These are phyloP conservation scores for Notolepis coatsorum DNA, from an alignment of 2,797 vertebrate species.

Conservation along the genomic window DNA sequence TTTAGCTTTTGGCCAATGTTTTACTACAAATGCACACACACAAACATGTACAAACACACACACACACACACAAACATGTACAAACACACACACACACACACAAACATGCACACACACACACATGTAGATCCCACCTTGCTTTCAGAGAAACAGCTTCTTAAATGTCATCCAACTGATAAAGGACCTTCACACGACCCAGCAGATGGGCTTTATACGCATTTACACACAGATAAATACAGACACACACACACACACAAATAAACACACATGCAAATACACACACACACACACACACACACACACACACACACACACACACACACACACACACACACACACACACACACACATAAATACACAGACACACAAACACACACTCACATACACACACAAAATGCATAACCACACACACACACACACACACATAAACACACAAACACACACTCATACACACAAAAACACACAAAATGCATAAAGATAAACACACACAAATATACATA, in stretches of 20 bases:
- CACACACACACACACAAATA: not conserved
- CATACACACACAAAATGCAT: conserved; percentile 6
- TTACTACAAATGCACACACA: not conserved
- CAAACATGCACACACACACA: not conserved
- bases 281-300: no score
- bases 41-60: not conserved
- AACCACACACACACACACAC: conserved; percentile 8
- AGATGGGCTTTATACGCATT: conserved; percentile 12
- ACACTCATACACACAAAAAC: conserved; percentile 38
- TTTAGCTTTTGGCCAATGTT: no score
- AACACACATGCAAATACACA: conserved; percentile 5
- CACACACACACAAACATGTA: not conserved
- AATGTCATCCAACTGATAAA: conserved; percentile 32
- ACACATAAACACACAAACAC: conserved; percentile 45
- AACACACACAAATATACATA: conserved; percentile 22
- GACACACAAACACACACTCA: no score
- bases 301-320: no score
- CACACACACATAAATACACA: no score
- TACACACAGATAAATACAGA: not conserved
- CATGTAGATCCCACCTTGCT: not conserved
- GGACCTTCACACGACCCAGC: conserved; percentile 27
- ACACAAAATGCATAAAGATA: no score
- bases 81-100: not conserved
- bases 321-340: no score
- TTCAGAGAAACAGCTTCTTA: conserved; percentile 21